phyloP scores from a whole-genome alignment of 1,140 invertebrate species.

The Saccostrea echinata region DNA sequence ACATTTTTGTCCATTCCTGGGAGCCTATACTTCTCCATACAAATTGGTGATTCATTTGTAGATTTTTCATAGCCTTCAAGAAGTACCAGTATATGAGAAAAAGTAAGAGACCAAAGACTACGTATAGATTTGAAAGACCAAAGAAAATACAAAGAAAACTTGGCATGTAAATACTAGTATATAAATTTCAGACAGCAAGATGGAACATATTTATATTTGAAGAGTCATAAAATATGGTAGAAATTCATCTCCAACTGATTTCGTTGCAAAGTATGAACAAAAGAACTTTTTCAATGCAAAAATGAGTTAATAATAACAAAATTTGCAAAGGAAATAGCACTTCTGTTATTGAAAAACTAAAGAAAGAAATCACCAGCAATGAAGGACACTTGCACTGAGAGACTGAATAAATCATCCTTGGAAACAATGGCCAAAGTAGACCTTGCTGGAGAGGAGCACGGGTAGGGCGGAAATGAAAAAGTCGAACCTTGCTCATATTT shows the following conservation, averaged over 20 bases:
- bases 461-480: not conserved
- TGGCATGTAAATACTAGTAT: not conserved
- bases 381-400: not conserved
- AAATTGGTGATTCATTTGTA: not conserved
- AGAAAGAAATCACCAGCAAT: not conserved
- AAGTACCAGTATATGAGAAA: not conserved
- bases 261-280: not conserved
- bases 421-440: not conserved
- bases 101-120: not conserved
- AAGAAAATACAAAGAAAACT: not conserved
- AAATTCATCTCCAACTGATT: no score
- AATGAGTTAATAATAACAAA: not conserved
- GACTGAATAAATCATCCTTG: not conserved
- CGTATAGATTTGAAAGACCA: not conserved
- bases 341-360: not conserved
- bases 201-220: not conserved
- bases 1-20: slow-evolving; percentile 6
- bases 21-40: not conserved
- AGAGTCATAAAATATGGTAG: not conserved
- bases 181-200: no score
- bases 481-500: not conserved
- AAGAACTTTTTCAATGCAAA: slow-evolving; percentile 13
- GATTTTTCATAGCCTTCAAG: not conserved
- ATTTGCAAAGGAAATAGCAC: slow-evolving; percentile 1
- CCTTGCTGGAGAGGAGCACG: not conserved